Evolutionary conservation across 2,113 vertebrate species (phyloP), one percentile per base, ranked within the genome.

Genomic region (Nesoenas mayeri): DNA sequence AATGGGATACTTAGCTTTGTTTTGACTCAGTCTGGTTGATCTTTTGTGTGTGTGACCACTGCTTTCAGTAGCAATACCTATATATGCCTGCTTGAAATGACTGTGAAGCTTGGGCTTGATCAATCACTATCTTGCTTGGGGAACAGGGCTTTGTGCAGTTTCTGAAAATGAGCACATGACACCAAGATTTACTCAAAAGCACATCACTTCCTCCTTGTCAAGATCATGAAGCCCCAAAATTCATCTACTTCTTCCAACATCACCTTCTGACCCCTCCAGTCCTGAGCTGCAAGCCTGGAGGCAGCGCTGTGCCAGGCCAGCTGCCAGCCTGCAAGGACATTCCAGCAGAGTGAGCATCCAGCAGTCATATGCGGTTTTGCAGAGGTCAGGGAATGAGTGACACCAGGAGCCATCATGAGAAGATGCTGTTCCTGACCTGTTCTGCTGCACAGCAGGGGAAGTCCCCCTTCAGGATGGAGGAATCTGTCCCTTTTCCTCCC

Each of bases 1-100:
- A 88, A 12, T 38, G 88, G 67, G 67, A 74, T 74, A 80, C 8
- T 77, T 74, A 69, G 36, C 79, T 92, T 86, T 88, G 51, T 67
- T 93, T 91, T 94, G 75, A 91, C 91, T 96, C 92, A 91, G 42
- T 48, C 54, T 62, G 64, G 79, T 71, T 74, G 64, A 47, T 58
- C 62, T 91, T 90, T 15, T 36, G 10, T 48, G 36, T 61, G 64
- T 74, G 38, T 0, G 1, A 78, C 38, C 65, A 80, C 65, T 74
- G 73, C 32, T 93, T 93, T 91, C 86, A 60, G 72, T 25, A 86
- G 34, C 85, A 86, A 65, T 26, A 81, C 32, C 42, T 74, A 15
- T 58, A 64, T 34, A 34, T 48, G 51, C 60, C 61, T 82, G 81
- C 85, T 71, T 78, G 79, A 94, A 96, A 94, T 85, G 84, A 75